Conservation (phyloP, 2,888 invertebrate genomes). For the Zaprionus lineosus region DNA sequence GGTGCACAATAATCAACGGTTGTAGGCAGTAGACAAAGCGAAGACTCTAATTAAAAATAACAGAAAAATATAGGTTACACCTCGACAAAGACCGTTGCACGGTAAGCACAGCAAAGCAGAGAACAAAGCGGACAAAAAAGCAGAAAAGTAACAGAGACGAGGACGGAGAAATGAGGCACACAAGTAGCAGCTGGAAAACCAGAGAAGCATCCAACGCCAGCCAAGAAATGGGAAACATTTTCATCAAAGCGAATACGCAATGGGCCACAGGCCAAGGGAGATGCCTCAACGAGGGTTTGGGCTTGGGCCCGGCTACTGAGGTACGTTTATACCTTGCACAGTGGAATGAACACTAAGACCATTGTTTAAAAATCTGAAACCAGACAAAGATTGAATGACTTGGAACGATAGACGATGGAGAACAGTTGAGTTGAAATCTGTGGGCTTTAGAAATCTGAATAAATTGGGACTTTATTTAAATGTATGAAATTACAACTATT, state of each 20-base stretch:
- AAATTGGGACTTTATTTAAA: no score
- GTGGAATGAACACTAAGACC: no score
- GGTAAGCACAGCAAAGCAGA: conserved; percentile 8
- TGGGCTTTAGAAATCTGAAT: no score
- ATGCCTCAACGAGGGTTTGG: not conserved
- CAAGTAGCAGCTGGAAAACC: not conserved
- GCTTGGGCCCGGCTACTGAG: not conserved
- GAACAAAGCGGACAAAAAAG: not conserved
- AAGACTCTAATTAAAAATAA: conserved; percentile 67
- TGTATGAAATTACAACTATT: no score
- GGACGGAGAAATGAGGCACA: not conserved
- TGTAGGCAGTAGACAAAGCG: conserved; percentile 32
- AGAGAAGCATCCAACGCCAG: conserved; percentile 6
- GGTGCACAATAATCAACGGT: conserved; percentile 57
- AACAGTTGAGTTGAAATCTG: no score
- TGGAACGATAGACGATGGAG: no score
- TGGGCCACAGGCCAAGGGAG: not conserved
- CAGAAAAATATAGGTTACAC: conserved; percentile 68
- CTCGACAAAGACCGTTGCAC: conserved; percentile 49
- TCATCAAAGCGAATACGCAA: conserved; percentile 46
- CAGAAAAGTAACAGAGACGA: not conserved
- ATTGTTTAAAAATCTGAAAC: no score
- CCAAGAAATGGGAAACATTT: conserved; percentile 55
- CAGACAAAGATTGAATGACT: no score
- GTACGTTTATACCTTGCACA: no score